Evolutionary conservation across 2,113 vertebrate genomes (phyloP), one percentile per base, ranked within the genome.

Genomic region (Aphelocoma coerulescens): DNA sequence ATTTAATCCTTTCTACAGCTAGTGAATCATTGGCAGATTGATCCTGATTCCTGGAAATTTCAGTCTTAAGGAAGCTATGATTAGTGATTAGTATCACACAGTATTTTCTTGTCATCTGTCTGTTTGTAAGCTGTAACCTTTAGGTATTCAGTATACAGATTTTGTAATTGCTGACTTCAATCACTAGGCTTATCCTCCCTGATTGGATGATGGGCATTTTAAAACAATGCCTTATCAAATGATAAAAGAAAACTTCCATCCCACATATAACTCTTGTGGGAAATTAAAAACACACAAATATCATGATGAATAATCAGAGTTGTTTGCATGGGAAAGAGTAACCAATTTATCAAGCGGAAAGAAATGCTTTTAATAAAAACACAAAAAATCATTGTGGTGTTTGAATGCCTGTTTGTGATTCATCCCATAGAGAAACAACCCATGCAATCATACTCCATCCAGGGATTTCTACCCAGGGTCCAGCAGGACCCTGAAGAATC

Each of bases 71-170:
- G 37, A 95, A 77, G 58, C 35, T 95, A 32, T 95, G 86, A 95
- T 95, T 94, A 94, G 49, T 88, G 78, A 93, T 94, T 89, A 72
- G 17, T 83, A 95, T 84, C 92, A 91, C 35, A 80, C 58, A 48
- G 37, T 85, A 67, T 93, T 97, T 96, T 83, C 89, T 89, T 30
- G 4, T 94, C 93, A 91, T 67, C 51, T 68, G 73, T 21, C 52
- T 95, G 61, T 96, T 93, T 91, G 72, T 75, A 96, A 94, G 81
- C 79, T 94, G 49, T 73, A 95, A 89, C 87, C 15, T 93, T 92
- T 71, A 85, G 48, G 66, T 95, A 89, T 69, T 96, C 74, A 72
- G 77, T 58, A 21, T 37, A 61, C 30, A 66, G 76, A 78, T 92
- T 85, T 94, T 82, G 32, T 93, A 89, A 91, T 41, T 79, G 81